These are phyloP conservation scores for Ceyx erithaca DNA, from an alignment of 2,797 vertebrate genomes.

Conservation along the genomic window DNA sequence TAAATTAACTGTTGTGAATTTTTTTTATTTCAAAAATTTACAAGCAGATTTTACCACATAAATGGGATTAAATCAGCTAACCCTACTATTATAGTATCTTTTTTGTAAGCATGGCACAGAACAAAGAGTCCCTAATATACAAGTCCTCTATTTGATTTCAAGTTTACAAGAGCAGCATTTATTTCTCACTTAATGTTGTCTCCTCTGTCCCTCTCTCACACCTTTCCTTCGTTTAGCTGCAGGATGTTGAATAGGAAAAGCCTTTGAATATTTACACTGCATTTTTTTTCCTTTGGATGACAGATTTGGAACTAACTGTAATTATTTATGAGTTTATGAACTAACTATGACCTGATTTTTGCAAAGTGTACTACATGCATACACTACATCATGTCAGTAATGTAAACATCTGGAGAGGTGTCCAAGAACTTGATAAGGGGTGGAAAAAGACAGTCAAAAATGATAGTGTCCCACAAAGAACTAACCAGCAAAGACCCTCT, in stretches of 20 bases:
- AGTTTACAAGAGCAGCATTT: not conserved
- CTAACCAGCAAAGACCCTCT: not conserved
- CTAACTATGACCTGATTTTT: not conserved
- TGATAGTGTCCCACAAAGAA: not conserved
- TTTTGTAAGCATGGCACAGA: not conserved
- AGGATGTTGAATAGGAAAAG: not conserved
- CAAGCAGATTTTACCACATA: not conserved
- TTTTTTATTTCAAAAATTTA: not conserved
- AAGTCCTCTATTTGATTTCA: not conserved
- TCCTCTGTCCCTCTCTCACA: not conserved
- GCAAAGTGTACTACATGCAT: not conserved
- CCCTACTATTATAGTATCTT: not conserved
- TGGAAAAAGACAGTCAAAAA: not conserved
- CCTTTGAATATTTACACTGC: not conserved
- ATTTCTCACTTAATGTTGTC: not conserved
- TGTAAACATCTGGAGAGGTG: not conserved
- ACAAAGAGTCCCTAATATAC: not conserved
- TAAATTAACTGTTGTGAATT: not conserved
- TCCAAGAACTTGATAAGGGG: not conserved
- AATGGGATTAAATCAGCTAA: not conserved
- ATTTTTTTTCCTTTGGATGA: not conserved
- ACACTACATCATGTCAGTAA: not conserved
- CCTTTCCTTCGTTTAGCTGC: not conserved
- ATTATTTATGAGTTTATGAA: conserved; percentile 36
- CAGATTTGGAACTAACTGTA: not conserved